Conservation (phyloP, 1,140 invertebrate genomes). For the Cydia splendana region DNA sequence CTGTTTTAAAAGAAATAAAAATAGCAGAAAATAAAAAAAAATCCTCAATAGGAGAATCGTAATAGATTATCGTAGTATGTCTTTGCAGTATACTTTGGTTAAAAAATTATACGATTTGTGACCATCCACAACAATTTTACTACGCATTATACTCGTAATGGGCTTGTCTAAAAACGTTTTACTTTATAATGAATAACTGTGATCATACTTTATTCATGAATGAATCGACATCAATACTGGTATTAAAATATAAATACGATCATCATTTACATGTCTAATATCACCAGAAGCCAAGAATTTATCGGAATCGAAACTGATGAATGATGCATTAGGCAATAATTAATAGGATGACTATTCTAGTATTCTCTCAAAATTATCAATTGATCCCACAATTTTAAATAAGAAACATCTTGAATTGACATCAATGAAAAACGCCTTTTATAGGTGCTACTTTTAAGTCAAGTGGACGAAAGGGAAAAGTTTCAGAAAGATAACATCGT, state of each 20-base stretch:
- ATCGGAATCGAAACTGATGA: constrained; percentile 66
- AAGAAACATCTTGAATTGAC: too few species aligned
- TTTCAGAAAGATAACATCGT: too few species aligned
- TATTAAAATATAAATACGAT: constrained; percentile 59
- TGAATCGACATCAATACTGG: constrained; percentile 61
- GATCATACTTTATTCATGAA: constrained; percentile 43
- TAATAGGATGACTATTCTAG: constrained; percentile 3
- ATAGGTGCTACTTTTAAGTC: too few species aligned
- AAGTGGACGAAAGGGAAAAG: too few species aligned
- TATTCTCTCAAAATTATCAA: neutral
- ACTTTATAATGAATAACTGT: constrained; percentile 42
- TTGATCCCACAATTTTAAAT: too few species aligned
- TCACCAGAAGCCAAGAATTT: constrained; percentile 66
- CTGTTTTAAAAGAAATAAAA: neutral
- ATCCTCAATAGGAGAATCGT: too few species aligned
- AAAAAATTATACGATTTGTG: too few species aligned
- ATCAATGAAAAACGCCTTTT: too few species aligned
- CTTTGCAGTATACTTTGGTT: too few species aligned
- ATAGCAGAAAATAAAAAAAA: neutral
- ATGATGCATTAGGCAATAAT: constrained; percentile 62
- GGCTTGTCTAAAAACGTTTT: constrained; percentile 26
- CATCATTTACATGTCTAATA: constrained; percentile 68
- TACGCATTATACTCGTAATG: too few species aligned
- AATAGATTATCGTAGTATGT: too few species aligned
- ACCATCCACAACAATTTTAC: too few species aligned